Evolutionary conservation across 2,113 vertebrate genomes (phyloP).

Genomic region (Rhadina sibilatrix): DNA sequence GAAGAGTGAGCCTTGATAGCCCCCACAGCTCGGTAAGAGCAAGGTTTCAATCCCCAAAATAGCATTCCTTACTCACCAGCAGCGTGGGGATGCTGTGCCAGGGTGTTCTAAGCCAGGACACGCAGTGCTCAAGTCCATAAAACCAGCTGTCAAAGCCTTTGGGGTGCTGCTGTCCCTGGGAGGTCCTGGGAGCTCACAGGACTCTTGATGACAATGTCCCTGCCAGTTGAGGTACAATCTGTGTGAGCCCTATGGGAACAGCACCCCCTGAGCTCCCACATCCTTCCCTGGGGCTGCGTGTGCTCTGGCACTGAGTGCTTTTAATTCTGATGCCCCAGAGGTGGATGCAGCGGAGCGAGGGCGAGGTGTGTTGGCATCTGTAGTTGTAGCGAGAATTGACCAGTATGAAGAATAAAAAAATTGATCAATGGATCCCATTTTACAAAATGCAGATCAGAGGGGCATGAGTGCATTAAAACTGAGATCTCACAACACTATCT

Average conservation of each 20-base stretch:
- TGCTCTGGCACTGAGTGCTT: neutral
- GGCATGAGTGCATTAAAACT: fast-evolving
- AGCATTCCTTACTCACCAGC: neutral
- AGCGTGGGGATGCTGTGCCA: fast-evolving
- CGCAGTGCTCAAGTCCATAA: fast-evolving
- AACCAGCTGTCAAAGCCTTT: neutral
- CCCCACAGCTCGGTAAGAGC: neutral
- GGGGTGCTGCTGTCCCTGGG: fast-evolving
- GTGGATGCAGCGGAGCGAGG: fast-evolving
- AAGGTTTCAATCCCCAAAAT: neutral
- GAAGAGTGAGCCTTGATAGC: neutral
- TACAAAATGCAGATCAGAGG: neutral
- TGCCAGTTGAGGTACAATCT: neutral
- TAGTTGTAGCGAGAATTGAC: neutral
- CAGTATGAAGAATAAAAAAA: neutral
- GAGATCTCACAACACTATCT: fast-evolving
- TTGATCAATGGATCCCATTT: neutral
- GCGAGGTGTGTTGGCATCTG: neutral
- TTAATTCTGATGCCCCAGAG: neutral
- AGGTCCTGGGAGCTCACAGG: fast-evolving
- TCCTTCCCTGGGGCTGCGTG: neutral
- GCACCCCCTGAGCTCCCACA: neutral
- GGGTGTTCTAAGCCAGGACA: neutral
- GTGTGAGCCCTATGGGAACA: neutral
- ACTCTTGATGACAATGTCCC: fast-evolving